phyloP scores from a whole-genome alignment of 30 jellyfish, hydroid and myxozoan species.

The Chironex yamaguchii region DNA sequence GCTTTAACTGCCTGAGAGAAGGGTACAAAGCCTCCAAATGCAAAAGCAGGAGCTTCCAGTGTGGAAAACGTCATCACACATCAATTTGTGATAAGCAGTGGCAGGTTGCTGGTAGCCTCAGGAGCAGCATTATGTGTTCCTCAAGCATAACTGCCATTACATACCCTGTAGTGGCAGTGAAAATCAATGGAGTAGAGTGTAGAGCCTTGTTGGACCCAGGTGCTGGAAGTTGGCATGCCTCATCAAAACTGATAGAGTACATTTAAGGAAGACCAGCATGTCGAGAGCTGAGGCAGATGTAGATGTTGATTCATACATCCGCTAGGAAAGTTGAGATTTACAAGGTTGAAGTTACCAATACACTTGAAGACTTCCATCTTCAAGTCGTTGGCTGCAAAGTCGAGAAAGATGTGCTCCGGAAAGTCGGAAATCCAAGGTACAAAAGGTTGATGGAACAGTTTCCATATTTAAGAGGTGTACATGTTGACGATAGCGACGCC shows the following conservation, averaged over 20 bases:
- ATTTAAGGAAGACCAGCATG: no score
- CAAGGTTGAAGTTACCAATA: constrained; percentile 39
- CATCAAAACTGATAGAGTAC: no score
- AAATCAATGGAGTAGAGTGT: no score
- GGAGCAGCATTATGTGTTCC: no score
- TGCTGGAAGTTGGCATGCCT: no score
- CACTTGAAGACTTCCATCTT: not conserved
- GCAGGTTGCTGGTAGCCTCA: constrained; percentile 29
- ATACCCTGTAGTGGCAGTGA: no score
- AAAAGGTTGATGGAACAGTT: constrained; percentile 16
- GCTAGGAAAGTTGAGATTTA: constrained; percentile 27
- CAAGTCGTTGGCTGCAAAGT: constrained; percentile 32
- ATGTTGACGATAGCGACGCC: constrained; percentile 38
- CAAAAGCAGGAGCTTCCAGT: constrained; percentile 54
- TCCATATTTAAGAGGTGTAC: constrained; percentile 65
- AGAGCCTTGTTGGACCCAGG: no score
- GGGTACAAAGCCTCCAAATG: constrained; percentile 68
- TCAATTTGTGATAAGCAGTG: constrained; percentile 63
- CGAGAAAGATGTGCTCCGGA: constrained; percentile 51
- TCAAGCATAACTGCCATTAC: no score
- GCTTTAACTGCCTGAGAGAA: constrained; percentile 68
- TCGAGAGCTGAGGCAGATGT: constrained; percentile 53
- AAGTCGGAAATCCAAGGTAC: constrained; percentile 56
- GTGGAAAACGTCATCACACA: constrained; percentile 72
- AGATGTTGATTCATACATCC: constrained; percentile 60